Base-by-base conservation (phyloP, 2,797 vertebrate species). In the Syngnathus rostellatus region DNA sequence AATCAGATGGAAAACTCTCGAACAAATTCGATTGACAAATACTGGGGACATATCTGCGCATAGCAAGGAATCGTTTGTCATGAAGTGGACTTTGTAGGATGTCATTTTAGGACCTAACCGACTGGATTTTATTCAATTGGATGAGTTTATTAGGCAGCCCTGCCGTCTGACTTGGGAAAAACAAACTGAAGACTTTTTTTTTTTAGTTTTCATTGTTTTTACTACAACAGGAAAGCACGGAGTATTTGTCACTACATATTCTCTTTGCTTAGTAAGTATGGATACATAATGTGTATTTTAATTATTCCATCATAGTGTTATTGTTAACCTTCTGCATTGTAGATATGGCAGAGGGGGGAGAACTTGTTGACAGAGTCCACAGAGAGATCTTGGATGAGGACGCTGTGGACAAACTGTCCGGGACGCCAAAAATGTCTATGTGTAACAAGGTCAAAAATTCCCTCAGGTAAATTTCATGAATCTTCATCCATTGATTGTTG, bases 361-460 rank as follows among this genome's bases (percentile, higher is more conserved):
- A 62, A 3, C 25, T 31, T 66, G 63, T 67, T 50, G 90, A 91
- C 77, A 77, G 38, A 0, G 25, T 92, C 61, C 55, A 88, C 46
- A 84, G 89, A 66, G 74, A 86, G 0, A 65, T 91, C 63, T 79
- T 92, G 83, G 84, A 92, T 51, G 90, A 92, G 78, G 73, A 14
- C 5, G 46, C 43, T 0, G 73, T 92, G 69, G 89, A 92, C 11
- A 68, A 83, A 39, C 37, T 90, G 55, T 89, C 83, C 5, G 71
- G 84, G 64, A 90, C 85, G 66, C 50, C 66, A 21, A 83, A 79
- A 43, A 41, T 75, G 16, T 65, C 89, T 53, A 9, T 88, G 7
- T 8, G 16, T 3, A 73, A 87, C 21, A 90, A 85, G 62, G 2
- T 91, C 57, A 86, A 79, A 75, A 72, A 81, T n/a, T 87, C 89